Base-by-base conservation (phyloP, 2,113 vertebrate genomes). In the Marmota monax region DNA sequence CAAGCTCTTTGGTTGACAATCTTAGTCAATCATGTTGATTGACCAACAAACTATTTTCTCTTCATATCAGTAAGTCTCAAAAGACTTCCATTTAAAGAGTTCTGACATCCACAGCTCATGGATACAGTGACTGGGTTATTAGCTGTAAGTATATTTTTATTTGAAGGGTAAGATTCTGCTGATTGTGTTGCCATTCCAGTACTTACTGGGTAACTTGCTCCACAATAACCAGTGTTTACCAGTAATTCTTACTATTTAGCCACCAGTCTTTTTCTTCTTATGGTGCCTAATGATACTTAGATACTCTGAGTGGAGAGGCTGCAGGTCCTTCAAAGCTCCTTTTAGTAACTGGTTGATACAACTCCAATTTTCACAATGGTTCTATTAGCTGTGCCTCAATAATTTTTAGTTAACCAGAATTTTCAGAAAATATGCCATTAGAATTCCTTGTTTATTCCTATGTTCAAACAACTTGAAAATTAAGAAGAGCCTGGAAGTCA, bases 41-140 rank as follows among this genome's bases (percentile, higher is more conserved):
- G 58, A 90, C 37, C 53, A 84, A 83, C 42, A 89, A 82, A 65
- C 17, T 39, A n/a, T 95, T 96, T 90, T 58, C 23, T 92, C 13
- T 84, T 74, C 17, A 32, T 87, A 83, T 39, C 63, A 85, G 95
- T 86, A 78, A 92, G 69, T 61, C 67, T 73, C 18, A 51, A 77
- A 84, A 83, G 32, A 61, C 2, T 96, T 77, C 32, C 76, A 69
- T 16, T 56, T 70, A 88, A 84, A 94, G 63, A 61, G 10, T 63
- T 90, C 82, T 84, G 22, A 56, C 39, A 45, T 48, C 20, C 65
- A 74, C 23, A 78, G 5, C 42, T 70, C 10, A 13, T 84, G 29
- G 92, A 39, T 53, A 69, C 12, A 25, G 9, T 63, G 42, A 45
- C 56, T 89, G 37, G 10, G 37, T 91, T 88, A 84, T 51, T 94